These are phyloP conservation scores for Cantharis rufa DNA, from an alignment of 2,888 invertebrate genomes.

Conservation along the genomic window DNA sequence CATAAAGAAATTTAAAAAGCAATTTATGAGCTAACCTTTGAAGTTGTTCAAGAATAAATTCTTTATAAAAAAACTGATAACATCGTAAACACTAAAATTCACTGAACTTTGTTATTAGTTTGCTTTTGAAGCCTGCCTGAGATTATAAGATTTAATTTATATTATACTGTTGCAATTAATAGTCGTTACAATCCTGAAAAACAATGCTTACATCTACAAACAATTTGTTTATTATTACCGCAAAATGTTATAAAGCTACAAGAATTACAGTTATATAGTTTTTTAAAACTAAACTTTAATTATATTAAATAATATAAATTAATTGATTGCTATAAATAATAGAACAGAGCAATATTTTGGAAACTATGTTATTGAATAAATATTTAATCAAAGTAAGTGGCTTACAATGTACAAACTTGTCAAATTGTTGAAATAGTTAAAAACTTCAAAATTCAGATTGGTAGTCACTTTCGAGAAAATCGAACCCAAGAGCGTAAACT, in stretches of 20 bases:
- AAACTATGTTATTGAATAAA: neutral
- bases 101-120: slow-evolving; percentile 1
- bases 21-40: slow-evolving; percentile 5
- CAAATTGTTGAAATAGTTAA: neutral
- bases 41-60: slow-evolving; percentile 4
- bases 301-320: neutral
- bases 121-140: neutral
- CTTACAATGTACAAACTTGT: neutral
- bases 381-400: neutral
- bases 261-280: no score
- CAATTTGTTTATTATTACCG: neutral
- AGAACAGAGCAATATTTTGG: neutral
- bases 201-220: neutral
- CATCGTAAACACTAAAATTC: neutral
- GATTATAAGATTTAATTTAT: neutral
- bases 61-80: slow-evolving; percentile 1
- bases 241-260: neutral
- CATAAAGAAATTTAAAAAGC: slow-evolving; percentile 2
- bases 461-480: neutral
- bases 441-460: neutral
- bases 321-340: neutral
- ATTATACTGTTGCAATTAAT: neutral
- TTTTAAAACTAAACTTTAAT: neutral
- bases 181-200: neutral
- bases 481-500: neutral